These are phyloP conservation scores for Parauchenoglanis punctatus DNA, from an alignment of 2,797 vertebrate genomes.

Conservation along the genomic window DNA sequence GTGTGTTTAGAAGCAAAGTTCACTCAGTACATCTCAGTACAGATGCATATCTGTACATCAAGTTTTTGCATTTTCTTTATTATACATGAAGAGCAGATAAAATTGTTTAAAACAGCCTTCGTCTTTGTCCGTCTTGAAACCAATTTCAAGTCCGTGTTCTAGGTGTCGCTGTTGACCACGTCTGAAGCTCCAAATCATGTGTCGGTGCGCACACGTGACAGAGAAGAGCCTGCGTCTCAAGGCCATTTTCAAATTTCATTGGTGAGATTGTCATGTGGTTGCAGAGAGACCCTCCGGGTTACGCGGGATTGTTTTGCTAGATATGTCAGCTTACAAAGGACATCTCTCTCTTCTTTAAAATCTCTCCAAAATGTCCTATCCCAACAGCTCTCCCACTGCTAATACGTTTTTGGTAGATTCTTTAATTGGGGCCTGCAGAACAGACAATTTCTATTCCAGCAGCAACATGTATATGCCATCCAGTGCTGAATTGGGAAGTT, in stretches of 20 bases:
- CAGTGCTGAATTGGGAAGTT: conserved; percentile 97
- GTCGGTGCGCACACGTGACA: conserved; percentile 78
- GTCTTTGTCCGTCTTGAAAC: conserved; percentile 56
- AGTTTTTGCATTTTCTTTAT: conserved; percentile 42
- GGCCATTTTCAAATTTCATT: conserved; percentile 99
- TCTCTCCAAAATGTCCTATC: conserved; percentile 97
- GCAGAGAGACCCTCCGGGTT: conserved; percentile 95
- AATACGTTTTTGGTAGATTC: conserved; percentile 99
- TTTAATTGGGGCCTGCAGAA: conserved; percentile 96
- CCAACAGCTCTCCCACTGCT: conserved; percentile 97
- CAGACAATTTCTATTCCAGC: conserved; percentile 98
- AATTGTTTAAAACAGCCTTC: conserved; percentile 35
- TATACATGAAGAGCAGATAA: conserved; percentile 28
- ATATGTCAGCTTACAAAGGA: conserved; percentile 99
- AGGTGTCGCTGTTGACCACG: conserved; percentile 97
- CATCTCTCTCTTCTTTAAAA: conserved; percentile 93
- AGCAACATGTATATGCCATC: conserved; percentile 98
- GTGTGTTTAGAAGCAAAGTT: background rate
- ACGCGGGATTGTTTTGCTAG: conserved; percentile 98
- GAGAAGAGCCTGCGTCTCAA: conserved; percentile 91
- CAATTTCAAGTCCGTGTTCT: conserved; percentile 83
- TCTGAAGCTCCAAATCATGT: conserved; percentile 76
- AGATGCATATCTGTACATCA: background rate
- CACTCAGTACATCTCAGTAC: conserved; percentile 5
- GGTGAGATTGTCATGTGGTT: conserved; percentile 98